Conservation (phyloP, 2,888 invertebrate species). For the Microdon myrmicae region DNA sequence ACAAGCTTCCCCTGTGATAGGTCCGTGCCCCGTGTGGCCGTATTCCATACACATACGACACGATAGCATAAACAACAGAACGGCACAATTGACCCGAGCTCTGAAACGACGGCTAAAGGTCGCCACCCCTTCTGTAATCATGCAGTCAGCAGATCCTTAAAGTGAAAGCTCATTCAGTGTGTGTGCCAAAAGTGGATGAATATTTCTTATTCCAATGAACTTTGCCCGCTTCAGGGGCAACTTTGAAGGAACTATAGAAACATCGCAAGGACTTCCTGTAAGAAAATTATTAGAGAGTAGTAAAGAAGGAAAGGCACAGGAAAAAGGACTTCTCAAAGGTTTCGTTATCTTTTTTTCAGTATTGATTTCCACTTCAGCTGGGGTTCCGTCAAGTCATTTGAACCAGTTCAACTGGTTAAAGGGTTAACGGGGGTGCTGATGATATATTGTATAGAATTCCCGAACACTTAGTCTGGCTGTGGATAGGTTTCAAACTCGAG, state of each 20-base stretch:
- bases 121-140: conserved; percentile 51
- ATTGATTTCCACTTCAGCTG: conserved; percentile 41
- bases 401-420: conserved; percentile 12
- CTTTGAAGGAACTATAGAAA: conserved; percentile 1
- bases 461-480: conserved; percentile 15
- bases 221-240: conserved; percentile 43
- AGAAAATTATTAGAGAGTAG: no score
- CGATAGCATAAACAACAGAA: conserved; percentile 42
- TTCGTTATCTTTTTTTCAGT: conserved; percentile 48
- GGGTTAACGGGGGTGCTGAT: conserved; percentile 20
- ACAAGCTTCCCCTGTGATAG: conserved; percentile 27
- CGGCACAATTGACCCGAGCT: conserved; percentile 43
- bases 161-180: conserved; percentile 9
- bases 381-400: conserved; percentile 27
- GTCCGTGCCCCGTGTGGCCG: no score
- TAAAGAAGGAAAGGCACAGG: no score
- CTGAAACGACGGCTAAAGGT: conserved; percentile 39
- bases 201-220: conserved; percentile 45
- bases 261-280: no score
- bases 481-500: conserved; percentile 31
- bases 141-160: conserved; percentile 39
- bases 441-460: conserved; percentile 30
- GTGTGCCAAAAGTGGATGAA: conserved; percentile 39
- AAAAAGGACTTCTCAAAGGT: conserved; percentile 31
- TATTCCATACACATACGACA: conserved; percentile 8